Base-by-base conservation (phyloP, 2,797 vertebrate species). In the Enteromius treurensis region DNA sequence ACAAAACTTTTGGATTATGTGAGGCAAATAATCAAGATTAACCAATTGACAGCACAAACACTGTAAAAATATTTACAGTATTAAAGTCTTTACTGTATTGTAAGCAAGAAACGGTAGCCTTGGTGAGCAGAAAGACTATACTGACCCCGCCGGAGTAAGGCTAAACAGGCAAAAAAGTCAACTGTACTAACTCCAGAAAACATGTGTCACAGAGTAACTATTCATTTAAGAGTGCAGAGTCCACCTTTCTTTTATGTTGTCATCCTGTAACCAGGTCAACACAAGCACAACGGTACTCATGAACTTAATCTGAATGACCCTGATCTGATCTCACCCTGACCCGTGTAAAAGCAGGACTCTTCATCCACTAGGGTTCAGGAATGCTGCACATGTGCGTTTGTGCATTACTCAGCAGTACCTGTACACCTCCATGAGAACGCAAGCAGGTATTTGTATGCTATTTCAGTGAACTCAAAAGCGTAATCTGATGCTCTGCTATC, bases 401-500 rank as follows among this genome's bases (percentile, higher is more conserved):
- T 58, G 79, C 67, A 45, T 80, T 70, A 29, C 79, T 45, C 23
- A 45, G 32, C 49, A 68, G 10, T 42, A 70, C 49, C 65, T 21
- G 65, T 15, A 58, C 49, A 13, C 67, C 37, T 60, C 53, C 26
- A 60, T n/a, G 23, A n/a, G 3, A 71, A 55, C 17, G 21, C 15
- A 47, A 3, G 10, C 51, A 60, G n/a, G 37, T 32, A 47, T 60
- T 17, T 60, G 6, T 73, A 81, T 47, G 68, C 71, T 47, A 42
- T 29, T 81, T 17, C 40, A 73, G 5, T 32, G 26, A 62, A n/a
- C 37, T 71, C 21, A 6, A 68, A 10, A 21, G 23, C 1, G 55
- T 62, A 71, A 73, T 62, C 2, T 60, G 79, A 80, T 45, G 67
- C 49, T 26, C 13, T 11, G 47, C 64, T 21, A 17, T 77, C 34